Evolutionary conservation across 2,888 invertebrate genomes (phyloP), one percentile per base, ranked within the genome.

Genomic region (Pogonocherus hispidulus): DNA sequence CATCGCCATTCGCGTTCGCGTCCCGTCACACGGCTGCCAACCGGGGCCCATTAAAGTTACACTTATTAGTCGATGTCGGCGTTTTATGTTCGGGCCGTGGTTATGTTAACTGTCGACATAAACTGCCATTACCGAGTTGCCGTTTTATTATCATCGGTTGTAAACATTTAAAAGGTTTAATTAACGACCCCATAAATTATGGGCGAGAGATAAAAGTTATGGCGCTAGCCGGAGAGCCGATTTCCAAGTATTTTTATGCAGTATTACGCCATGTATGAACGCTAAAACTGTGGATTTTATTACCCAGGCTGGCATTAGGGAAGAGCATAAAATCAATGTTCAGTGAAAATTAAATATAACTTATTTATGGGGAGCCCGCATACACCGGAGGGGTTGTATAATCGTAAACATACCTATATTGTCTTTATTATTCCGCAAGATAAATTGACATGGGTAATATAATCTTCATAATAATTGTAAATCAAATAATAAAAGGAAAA

Each of bases 111-210:
- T 65, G 69, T 72, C 74, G 73, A 71, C 75, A 75, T 75, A 75
- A 76, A 76, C 68, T 74, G 71, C 76, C 71, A 75, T 75, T 74
- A 75, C 71, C 69, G 71, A 74, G 69, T 74, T 73, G 70, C 73
- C 72, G 77, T 77, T 78, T 78, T 78, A 78, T 78, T 78, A 76
- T 75, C 72, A 71, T 73, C 68, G 74, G 75, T 72, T 75, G 77
- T 78, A 77, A 78, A 78, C 73, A 75, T 76, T 79, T 78, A 78
- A 76, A 79, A 79, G 74, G 75, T 76, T 76, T 77, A 79, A 79
- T 79, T 79, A 78, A 79, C 78, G 77, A 74, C 72, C 67, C 52
- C 69, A 73, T 75, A 77, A 74, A 74, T 74, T 69, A 63, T 67
- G 57, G 57, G 67, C 65, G 44, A 44, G 27, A 65, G 70, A 67